Evolutionary conservation across 2,888 invertebrate genomes (phyloP).

Genomic region (Macropis europaea): DNA sequence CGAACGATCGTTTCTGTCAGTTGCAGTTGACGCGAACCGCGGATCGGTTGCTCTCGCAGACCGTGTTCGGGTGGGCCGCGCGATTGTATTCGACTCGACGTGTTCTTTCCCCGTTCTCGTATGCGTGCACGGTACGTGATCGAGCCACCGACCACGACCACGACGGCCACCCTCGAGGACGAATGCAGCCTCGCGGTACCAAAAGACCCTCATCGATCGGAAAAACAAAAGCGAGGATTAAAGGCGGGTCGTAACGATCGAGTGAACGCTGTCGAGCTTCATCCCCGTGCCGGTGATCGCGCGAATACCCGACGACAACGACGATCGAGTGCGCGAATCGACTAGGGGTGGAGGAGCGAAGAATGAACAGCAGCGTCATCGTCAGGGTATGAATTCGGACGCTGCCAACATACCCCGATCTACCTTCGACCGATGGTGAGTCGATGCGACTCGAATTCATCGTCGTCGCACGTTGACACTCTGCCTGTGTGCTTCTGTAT

Average conservation of each 20-base stretch:
- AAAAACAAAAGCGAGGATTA: constrained; percentile 32
- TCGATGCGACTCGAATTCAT: not conserved
- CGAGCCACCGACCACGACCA: not conserved
- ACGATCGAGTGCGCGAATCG: not conserved
- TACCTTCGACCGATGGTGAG: constrained; percentile 53
- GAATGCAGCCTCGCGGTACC: constrained; percentile 30
- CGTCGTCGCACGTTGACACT: not conserved
- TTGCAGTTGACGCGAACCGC: constrained; percentile 22
- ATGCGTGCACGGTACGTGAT: not conserved
- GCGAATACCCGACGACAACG: not conserved
- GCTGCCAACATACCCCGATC: constrained; percentile 31
- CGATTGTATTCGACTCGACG: not conserved
- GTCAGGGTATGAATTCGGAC: constrained; percentile 56
- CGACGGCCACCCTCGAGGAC: constrained; percentile 1
- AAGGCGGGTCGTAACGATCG: constrained; percentile 22
- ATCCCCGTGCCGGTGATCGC: not conserved
- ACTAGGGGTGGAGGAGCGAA: constrained; percentile 26
- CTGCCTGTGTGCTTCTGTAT: not conserved
- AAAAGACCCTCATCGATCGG: constrained; percentile 24
- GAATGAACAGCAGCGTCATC: constrained; percentile 44
- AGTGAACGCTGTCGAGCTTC: not conserved
- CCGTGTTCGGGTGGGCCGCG: not conserved
- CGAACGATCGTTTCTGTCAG: constrained; percentile 42
- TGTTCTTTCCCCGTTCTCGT: not conserved
- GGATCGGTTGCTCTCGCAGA: constrained; percentile 22